phyloP scores from a whole-genome alignment of 1,140 invertebrate genomes.

The Sogatella furcifera region DNA sequence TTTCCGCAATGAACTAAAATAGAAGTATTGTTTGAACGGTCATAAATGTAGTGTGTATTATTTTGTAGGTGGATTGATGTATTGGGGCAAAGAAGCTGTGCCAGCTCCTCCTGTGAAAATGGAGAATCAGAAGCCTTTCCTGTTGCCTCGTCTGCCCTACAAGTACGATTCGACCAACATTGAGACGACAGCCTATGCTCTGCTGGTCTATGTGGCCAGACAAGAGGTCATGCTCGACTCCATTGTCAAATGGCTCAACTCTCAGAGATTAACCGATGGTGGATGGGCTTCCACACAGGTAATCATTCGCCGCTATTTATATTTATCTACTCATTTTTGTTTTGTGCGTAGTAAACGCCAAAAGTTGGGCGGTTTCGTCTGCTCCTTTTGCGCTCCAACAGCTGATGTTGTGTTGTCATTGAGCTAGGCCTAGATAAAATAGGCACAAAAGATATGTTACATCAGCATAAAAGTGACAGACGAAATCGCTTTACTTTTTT shows the following conservation, averaged over 20 bases:
- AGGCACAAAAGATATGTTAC: too few relatives aligned
- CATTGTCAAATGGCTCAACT: conserved; percentile 88
- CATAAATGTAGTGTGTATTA: background rate
- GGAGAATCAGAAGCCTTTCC: conserved; percentile 84
- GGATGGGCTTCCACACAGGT: conserved; percentile 91
- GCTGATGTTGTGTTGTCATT: too few relatives aligned
- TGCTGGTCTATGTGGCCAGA: conserved; percentile 76
- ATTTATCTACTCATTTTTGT: background rate
- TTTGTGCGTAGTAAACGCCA: conserved; percentile 3
- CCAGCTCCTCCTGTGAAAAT: conserved; percentile 69
- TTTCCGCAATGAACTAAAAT: too few relatives aligned
- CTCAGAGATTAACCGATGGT: conserved; percentile 80
- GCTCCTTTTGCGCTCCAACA: too few relatives aligned
- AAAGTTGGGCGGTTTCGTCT: too few relatives aligned
- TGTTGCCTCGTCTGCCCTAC: conserved; percentile 74
- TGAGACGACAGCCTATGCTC: conserved; percentile 82
- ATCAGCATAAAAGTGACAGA: too few relatives aligned
- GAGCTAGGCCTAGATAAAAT: too few relatives aligned
- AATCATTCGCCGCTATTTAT: conserved; percentile 2
- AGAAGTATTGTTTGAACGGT: too few relatives aligned
- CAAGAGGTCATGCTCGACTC: conserved; percentile 69
- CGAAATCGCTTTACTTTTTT: too few relatives aligned
- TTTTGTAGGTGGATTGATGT: conserved; percentile 56
- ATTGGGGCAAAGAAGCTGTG: conserved; percentile 70
- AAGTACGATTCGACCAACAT: conserved; percentile 85